Base-by-base conservation (phyloP, 2,113 vertebrate species). In the Rallus limicola region DNA sequence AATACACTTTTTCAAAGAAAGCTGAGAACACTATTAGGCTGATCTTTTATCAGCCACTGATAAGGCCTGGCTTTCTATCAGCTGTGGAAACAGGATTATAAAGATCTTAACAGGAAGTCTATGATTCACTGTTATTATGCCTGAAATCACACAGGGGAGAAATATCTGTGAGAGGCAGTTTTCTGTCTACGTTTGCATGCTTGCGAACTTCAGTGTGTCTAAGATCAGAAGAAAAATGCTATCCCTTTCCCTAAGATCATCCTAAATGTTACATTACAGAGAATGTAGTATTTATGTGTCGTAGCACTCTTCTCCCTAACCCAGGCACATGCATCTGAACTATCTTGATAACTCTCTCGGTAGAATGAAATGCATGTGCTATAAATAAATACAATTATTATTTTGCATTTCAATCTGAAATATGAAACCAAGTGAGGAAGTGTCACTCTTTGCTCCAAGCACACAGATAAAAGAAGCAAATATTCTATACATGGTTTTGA, bases 291-390 rank as follows among this genome's bases (percentile, higher is more conserved):
- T 15, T 64, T 23, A 33, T 23, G 31, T 44, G 5, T 34, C 6
- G 3, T 25, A 42, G 28, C 0, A 0, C 0, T 46, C 25, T 48
- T 76, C 28, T 63, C 40, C 68, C 6, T 68, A 58, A 60, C 2
- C 1, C 16, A 44, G 23, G 20, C 9, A 84, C 31, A 34, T 8
- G 3, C 28, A 64, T 25, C 13, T 31, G 44, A 52, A 9, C 2
- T 44, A 36, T 12, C 68, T 52, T 11, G 14, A 50, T 23, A 40
- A 2, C 11, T 75, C 13, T 36, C 7, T 31, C 26, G 10, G 67
- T 16, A 29, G n/a, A 65, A 82, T 59, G 10, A 46, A 67, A 65
- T 48, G 5, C 53, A 60, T 9, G 9, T 48, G 8, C 29, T 82
- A 34, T 26, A 55, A 82, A 28, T 8, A 71, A 71, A 36, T 36